Evolutionary conservation across 2,888 invertebrate species (phyloP).

Genomic region (Cylindroiulus punctatus): DNA sequence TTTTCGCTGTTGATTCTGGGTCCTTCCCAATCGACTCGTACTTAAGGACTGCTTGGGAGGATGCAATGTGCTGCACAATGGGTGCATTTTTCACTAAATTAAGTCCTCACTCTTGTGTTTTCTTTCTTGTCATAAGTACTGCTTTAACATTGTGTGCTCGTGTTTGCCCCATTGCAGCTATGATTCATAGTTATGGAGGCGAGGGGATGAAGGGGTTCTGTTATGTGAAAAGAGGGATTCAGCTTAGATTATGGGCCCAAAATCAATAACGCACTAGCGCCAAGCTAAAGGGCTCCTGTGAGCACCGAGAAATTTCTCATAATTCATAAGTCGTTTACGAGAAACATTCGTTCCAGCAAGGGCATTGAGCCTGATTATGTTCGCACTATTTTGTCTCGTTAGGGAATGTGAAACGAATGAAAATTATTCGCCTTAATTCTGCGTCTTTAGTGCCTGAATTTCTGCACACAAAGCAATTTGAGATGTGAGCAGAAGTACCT

Average conservation of each 20-base stretch:
- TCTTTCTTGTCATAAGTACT: neutral
- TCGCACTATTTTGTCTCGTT: neutral
- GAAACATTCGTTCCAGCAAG: neutral
- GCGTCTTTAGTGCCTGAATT: neutral
- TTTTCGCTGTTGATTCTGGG: too few species aligned
- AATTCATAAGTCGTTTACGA: slow-evolving; percentile 43
- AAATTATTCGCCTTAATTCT: neutral
- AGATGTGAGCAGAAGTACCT: neutral
- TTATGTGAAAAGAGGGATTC: slow-evolving; percentile 34
- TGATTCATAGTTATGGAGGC: slow-evolving; percentile 47
- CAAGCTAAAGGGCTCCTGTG: neutral
- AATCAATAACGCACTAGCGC: neutral
- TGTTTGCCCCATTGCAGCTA: slow-evolving; percentile 40
- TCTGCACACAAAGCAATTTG: neutral
- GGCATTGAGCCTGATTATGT: slow-evolving; percentile 25
- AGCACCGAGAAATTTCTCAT: slow-evolving; percentile 37
- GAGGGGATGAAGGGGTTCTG: slow-evolving; percentile 25
- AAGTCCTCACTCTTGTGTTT: slow-evolving; percentile 43
- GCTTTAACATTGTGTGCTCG: slow-evolving; percentile 5
- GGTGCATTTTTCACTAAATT: slow-evolving; percentile 41
- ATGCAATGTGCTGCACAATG: neutral
- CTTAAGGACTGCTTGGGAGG: neutral
- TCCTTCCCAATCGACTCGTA: neutral
- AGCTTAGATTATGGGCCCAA: neutral
- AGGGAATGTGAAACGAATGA: neutral